These are phyloP conservation scores for Agelaius phoeniceus DNA, from an alignment of 2,113 vertebrate species.

Conservation along the genomic window DNA sequence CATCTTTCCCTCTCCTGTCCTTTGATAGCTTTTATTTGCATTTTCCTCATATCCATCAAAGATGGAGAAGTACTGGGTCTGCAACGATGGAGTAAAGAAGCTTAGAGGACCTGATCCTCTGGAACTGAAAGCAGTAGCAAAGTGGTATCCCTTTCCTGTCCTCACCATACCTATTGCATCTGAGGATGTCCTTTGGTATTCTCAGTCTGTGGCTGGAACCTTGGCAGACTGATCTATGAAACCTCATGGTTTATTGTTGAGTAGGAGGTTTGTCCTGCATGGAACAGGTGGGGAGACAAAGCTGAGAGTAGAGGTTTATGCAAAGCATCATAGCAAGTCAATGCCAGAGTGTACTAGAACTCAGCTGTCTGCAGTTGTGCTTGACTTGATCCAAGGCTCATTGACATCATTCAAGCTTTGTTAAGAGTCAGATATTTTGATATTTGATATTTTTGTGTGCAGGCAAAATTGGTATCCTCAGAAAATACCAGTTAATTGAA, in stretches of 20 bases:
- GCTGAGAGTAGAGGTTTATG: neutral
- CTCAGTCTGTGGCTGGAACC: neutral
- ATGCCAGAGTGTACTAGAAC: neutral
- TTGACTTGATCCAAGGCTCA: neutral
- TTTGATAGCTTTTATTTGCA: neutral
- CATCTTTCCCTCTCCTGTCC: neutral
- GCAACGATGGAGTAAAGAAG: neutral
- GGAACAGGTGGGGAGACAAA: neutral
- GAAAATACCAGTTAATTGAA: constrained; percentile 9
- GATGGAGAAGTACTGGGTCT: neutral
- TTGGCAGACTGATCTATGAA: neutral
- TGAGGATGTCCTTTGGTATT: neutral
- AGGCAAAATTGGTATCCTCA: neutral
- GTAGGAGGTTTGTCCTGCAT: neutral
- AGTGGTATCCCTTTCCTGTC: neutral
- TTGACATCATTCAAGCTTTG: neutral
- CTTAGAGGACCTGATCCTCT: neutral
- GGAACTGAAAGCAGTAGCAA: neutral
- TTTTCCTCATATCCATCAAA: neutral
- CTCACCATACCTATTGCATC: neutral
- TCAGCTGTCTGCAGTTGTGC: neutral
- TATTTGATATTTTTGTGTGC: neutral
- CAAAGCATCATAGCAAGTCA: neutral
- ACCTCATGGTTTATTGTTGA: neutral
- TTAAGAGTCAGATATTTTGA: neutral